Evolutionary conservation across 2,888 invertebrate genomes (phyloP).

Genomic region (Serripes groenlandicus): DNA sequence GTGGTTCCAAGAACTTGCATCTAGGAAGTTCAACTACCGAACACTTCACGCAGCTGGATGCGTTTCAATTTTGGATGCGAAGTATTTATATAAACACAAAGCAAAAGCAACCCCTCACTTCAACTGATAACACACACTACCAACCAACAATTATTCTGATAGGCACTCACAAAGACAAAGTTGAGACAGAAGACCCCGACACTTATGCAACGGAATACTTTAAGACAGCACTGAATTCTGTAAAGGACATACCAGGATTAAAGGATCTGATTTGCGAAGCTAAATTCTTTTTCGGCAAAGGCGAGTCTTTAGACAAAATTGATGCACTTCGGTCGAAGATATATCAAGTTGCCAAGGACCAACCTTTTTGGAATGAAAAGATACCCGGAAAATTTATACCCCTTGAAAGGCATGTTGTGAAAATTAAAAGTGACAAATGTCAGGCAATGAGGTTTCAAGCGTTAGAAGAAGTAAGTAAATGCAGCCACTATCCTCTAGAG

Average conservation of each 20-base stretch:
- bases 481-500: conserved; percentile 11
- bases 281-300: neutral
- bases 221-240: conserved; percentile 44
- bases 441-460: conserved; percentile 37
- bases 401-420: conserved; percentile 37
- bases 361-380: conserved; percentile 44
- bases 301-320: conserved; percentile 16
- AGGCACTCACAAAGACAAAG: conserved; percentile 48
- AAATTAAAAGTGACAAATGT: conserved; percentile 30
- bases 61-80: conserved; percentile 56
- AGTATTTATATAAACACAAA: conserved; percentile 50
- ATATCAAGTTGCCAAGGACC: conserved; percentile 25
- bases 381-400: conserved; percentile 48
- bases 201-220: conserved; percentile 25
- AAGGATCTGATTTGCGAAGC: neutral
- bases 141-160: conserved; percentile 51
- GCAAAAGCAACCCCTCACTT: neutral
- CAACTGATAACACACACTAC: conserved; percentile 3
- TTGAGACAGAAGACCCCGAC: conserved; percentile 44
- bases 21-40: conserved; percentile 3
- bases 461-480: conserved; percentile 20
- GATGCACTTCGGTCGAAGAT: conserved; percentile 31
- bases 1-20: neutral
- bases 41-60: conserved; percentile 46
- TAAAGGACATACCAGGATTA: conserved; percentile 16